Percentiles rank a stretch among this genome's conserved stretches.
Evolutionary conservation across 2,113 vertebrate genomes (phyloP).

Genomic region (Crocuta crocuta): DNA sequence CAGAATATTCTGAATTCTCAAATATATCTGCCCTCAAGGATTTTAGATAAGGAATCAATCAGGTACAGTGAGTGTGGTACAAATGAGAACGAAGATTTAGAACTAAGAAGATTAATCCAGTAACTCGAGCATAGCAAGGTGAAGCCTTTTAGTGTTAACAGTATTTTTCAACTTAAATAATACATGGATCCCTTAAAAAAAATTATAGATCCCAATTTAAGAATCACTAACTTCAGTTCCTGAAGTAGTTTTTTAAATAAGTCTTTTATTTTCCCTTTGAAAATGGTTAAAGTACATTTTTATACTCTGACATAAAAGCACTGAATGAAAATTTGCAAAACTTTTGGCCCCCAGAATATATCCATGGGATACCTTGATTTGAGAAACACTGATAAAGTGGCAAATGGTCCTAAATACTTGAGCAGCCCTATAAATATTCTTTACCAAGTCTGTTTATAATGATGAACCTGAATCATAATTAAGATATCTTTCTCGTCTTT

Average conservation of each 20-base stretch:
- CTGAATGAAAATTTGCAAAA: conserved; percentile 24
- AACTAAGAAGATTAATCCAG: conserved; percentile 4
- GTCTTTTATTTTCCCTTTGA: not conserved
- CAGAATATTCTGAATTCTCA: conserved; percentile 40
- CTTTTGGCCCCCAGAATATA: not conserved
- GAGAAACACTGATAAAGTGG: not conserved
- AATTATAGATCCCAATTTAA: not conserved
- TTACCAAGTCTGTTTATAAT: not conserved
- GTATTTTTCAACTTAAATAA: conserved; percentile 12
- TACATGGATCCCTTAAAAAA: not conserved
- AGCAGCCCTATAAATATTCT: not conserved
- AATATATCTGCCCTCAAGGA: not conserved
- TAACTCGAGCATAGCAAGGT: not conserved
- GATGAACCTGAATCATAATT: not conserved
- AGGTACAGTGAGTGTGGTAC: not conserved
- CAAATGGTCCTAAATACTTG: not conserved
- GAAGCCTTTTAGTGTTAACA: not conserved
- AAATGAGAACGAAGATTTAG: not conserved
- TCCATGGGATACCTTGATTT: not conserved
- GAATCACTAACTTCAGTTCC: not conserved
- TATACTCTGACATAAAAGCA: conserved; percentile 23
- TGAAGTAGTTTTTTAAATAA: conserved; percentile 11
- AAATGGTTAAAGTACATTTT: conserved; percentile 43
- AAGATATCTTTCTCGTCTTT: not conserved
- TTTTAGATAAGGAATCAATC: conserved; percentile 29